phyloP scores from a whole-genome alignment of 2,888 invertebrate species.

The Gastracanthus pulcherrimus region DNA sequence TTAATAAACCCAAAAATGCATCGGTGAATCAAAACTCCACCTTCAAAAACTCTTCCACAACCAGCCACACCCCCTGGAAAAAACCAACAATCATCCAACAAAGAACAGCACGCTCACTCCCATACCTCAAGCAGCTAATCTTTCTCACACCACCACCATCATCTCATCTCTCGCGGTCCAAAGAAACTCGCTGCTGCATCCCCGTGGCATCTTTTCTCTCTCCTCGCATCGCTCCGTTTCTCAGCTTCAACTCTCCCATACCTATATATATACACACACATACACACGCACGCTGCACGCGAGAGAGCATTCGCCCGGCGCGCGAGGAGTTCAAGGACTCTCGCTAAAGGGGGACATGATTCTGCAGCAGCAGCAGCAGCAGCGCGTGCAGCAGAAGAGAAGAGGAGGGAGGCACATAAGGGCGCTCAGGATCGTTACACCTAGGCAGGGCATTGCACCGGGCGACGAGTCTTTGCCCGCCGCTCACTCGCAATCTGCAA shows the following conservation, averaged over 20 bases:
- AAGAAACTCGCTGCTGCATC: constrained; percentile 24
- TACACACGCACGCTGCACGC: not conserved
- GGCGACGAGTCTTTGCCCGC: constrained; percentile 70
- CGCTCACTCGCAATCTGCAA: constrained; percentile 70
- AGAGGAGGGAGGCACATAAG: constrained; percentile 60
- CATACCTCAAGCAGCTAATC: not conserved
- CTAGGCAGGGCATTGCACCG: constrained; percentile 76
- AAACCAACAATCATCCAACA: too few species aligned
- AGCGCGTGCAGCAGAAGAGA: not conserved
- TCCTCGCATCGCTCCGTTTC: not conserved
- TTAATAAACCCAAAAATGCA: too few species aligned
- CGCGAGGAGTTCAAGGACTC: constrained; percentile 69
- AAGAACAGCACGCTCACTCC: not conserved
- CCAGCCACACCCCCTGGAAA: too few species aligned
- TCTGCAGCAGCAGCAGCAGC: constrained; percentile 19
- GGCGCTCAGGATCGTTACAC: constrained; percentile 73
- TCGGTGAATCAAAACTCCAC: not conserved
- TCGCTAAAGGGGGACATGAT: constrained; percentile 54
- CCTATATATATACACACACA: not conserved
- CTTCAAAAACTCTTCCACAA: not conserved
- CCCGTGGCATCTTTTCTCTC: constrained; percentile 22
- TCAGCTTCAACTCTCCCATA: too few species aligned
- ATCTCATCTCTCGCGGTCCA: not conserved
- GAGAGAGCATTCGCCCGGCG: constrained; percentile 43
- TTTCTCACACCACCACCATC: not conserved